A percentile compares a stretch with the other conserved stretches of the same genome.
Evolutionary conservation across 2,888 invertebrate genomes (phyloP).

Genomic region (Heliconius cydno): DNA sequence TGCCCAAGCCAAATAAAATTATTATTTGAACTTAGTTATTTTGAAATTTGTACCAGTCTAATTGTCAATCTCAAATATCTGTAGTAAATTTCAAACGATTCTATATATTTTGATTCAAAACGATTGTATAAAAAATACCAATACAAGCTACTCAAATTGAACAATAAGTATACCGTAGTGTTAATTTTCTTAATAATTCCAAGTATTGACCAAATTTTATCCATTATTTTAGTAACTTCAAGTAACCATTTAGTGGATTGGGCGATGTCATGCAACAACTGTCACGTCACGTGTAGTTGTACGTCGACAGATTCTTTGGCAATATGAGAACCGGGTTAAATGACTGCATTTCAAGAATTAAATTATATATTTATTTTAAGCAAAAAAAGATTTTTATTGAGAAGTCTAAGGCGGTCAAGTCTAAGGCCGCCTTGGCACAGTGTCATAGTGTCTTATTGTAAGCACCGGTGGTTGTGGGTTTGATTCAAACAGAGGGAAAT

Average conservation of each 20-base stretch:
- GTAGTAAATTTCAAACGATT: too few species aligned
- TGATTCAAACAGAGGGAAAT: not conserved
- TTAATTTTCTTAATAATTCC: not conserved
- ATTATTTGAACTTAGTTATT: too few species aligned
- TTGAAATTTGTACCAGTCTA: too few species aligned
- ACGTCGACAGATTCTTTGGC: conserved; percentile 72
- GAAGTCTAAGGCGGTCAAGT: not conserved
- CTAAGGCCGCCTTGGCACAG: not conserved
- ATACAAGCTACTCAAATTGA: too few species aligned
- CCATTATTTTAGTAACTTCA: conserved; percentile 52
- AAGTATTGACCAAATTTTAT: not conserved
- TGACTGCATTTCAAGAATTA: conserved; percentile 53
- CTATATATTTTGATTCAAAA: too few species aligned
- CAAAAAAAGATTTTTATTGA: not conserved
- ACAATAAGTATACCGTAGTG: not conserved
- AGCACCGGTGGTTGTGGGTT: not conserved
- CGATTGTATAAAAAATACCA: too few species aligned
- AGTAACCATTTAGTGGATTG: conserved; percentile 88
- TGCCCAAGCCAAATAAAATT: too few species aligned
- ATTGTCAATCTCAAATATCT: too few species aligned
- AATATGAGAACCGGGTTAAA: conserved; percentile 53
- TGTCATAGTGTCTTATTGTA: not conserved
- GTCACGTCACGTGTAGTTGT: conserved; percentile 83
- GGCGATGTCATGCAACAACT: conserved; percentile 78
- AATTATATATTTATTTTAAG: not conserved